Base-by-base conservation (phyloP, 2,888 invertebrate genomes). In the Cryptus viduatorius region DNA sequence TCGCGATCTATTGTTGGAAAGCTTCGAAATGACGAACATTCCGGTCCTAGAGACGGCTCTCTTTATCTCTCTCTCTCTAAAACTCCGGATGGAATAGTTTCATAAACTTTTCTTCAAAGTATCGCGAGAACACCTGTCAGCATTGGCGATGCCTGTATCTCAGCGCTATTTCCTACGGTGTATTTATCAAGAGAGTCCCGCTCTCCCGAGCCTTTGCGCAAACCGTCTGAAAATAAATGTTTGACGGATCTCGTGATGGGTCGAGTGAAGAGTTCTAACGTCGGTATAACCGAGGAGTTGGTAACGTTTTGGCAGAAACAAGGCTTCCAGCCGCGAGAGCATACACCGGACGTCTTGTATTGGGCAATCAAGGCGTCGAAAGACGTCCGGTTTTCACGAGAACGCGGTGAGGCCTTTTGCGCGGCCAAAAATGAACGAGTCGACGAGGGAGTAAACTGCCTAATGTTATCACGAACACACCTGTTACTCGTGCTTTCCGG, bases 111-210 rank as follows among this genome's bases (percentile, higher is more conserved):
- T 76, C 76, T 65, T 83, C 76, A 37, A 82, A 86, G 86, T 24
- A 77, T 19, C 61, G 67, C 53, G 59, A 53, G 42, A 82, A 83
- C 83, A 85, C 83, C 86, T 82, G 85, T 85, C 86, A 83, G 79
- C 65, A 19, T 48, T 31, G 79, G 42, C 77, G 16, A 69, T 48
- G 61, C 65, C 16, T 50, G n/a, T 24, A 24, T 68, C 48, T 19
- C 44, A 46, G 1, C 10, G n/a, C 24, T 50, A 37, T 46, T 48
- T 64, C 31, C 59, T 61, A 50, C 67, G 19, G 73, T 77, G 79
- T 82, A 80, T 77, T 85, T 84, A 16, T 53, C 79, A 53, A 68
- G 10, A 68, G n/a, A 12, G 61, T 29, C 37, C 48, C 48, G 37
- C 42, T 42, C 65, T 24, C 24, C 24, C 24, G 37, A 8, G 37